Percentiles rank a stretch among this genome's conserved stretches.
These are phyloP conservation scores for Myiotriccus ornatus DNA, from an alignment of 2,797 vertebrate species.

Conservation along the genomic window DNA sequence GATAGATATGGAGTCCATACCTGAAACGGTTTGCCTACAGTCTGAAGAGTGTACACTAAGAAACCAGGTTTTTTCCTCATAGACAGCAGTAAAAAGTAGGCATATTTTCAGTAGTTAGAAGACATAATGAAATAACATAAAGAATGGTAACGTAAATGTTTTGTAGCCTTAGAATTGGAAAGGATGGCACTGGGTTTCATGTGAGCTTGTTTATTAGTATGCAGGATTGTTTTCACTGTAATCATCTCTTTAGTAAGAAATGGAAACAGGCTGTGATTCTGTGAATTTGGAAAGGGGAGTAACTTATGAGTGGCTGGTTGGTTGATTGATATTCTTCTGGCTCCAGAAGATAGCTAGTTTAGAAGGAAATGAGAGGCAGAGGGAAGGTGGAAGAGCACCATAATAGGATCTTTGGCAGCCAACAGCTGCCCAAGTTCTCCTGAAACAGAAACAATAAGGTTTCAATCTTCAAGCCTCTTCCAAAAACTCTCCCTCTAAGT, in stretches of 20 bases:
- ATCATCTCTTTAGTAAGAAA: slow-evolving; percentile 42
- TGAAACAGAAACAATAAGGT: slow-evolving; percentile 59
- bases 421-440: slow-evolving; percentile 43
- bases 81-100: neutral
- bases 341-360: slow-evolving; percentile 64
- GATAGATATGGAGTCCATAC: too few relatives aligned
- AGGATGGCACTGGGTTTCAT: neutral
- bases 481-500: slow-evolving; percentile 52
- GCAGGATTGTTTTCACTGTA: slow-evolving; percentile 31
- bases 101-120: neutral
- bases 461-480: neutral
- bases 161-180: neutral
- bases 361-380: slow-evolving; percentile 42
- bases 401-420: slow-evolving; percentile 57
- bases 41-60: neutral
- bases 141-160: neutral
- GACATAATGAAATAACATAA: neutral
- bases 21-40: neutral
- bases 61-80: neutral
- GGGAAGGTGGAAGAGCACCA: slow-evolving; percentile 54
- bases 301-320: neutral
- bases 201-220: slow-evolving; percentile 33
- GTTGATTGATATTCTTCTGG: slow-evolving; percentile 10
- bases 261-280: slow-evolving; percentile 6
- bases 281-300: slow-evolving; percentile 11